phyloP scores from a whole-genome alignment of 2,888 invertebrate genomes.

The Erpobdella octoculata region DNA sequence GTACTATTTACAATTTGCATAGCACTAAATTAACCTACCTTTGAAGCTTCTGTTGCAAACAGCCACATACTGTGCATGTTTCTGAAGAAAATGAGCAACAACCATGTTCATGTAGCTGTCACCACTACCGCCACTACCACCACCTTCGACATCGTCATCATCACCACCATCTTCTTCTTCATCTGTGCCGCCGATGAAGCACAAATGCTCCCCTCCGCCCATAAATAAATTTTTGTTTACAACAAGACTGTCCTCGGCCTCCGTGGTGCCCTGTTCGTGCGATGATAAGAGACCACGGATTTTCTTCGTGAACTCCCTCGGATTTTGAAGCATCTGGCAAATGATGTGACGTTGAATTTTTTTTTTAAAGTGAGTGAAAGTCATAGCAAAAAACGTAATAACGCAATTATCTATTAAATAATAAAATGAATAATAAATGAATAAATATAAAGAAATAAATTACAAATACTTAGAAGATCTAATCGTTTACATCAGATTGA shows the following conservation, averaged over 20 bases:
- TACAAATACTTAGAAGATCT: no score
- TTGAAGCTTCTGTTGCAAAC: slow-evolving; percentile 82
- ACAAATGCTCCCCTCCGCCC: slow-evolving; percentile 55
- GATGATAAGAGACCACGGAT: slow-evolving; percentile 73
- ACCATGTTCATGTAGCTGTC: slow-evolving; percentile 86
- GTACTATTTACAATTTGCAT: neutral
- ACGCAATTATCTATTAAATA: no score
- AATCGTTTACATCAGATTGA: no score
- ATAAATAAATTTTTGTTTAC: neutral
- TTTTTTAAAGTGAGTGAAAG: neutral
- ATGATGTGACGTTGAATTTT: neutral
- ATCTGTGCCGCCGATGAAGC: slow-evolving; percentile 59
- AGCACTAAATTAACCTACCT: slow-evolving; percentile 41
- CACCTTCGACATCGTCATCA: neutral
- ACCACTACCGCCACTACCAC: slow-evolving; percentile 64
- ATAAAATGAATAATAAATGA: no score
- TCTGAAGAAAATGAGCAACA: slow-evolving; percentile 88
- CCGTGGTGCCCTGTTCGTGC: neutral
- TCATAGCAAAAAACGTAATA: no score
- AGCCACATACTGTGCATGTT: slow-evolving; percentile 83
- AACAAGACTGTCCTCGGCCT: neutral
- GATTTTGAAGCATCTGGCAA: slow-evolving; percentile 83
- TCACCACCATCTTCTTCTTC: neutral
- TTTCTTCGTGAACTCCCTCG: slow-evolving; percentile 83
- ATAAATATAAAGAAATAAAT: no score